These are phyloP conservation scores for Chiloscyllium punctatum DNA, from an alignment of 2,797 vertebrate species.

Conservation along the genomic window DNA sequence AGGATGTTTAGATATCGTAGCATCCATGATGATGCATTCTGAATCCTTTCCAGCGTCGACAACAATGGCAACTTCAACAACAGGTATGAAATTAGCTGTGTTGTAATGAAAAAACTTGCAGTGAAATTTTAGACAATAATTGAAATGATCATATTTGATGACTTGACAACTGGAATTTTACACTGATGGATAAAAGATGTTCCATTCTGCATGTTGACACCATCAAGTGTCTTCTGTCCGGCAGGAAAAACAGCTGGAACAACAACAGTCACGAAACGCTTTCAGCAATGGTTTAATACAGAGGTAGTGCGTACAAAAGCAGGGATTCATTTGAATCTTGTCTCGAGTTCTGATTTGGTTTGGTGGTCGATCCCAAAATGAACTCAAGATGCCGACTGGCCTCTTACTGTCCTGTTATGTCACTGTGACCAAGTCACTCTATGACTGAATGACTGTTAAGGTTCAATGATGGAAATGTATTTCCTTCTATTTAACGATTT, in stretches of 20 bases:
- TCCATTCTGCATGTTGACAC: background rate
- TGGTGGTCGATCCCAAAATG: no score
- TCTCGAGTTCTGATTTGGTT: no score
- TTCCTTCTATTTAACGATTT: no score
- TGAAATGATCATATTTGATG: background rate
- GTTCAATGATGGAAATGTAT: no score
- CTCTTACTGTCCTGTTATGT: no score
- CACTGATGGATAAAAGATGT: background rate
- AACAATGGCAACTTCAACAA: background rate
- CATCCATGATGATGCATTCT: background rate
- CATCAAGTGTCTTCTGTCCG: background rate
- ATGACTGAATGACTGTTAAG: no score
- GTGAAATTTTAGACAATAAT: background rate
- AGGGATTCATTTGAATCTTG: constrained; percentile 72
- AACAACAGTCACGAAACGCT: no score
- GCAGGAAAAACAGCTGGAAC: background rate
- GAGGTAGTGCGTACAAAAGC: no score
- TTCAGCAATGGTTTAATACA: no score
- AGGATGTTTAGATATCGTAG: background rate
- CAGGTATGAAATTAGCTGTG: background rate
- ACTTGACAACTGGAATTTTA: background rate
- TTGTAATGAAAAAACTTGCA: background rate
- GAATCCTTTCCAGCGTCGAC: background rate
- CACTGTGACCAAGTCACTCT: no score
- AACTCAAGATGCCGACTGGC: no score